Evolutionary conservation across 2,888 invertebrate genomes (phyloP).

Genomic region (Caenorhabditis panamensis): DNA sequence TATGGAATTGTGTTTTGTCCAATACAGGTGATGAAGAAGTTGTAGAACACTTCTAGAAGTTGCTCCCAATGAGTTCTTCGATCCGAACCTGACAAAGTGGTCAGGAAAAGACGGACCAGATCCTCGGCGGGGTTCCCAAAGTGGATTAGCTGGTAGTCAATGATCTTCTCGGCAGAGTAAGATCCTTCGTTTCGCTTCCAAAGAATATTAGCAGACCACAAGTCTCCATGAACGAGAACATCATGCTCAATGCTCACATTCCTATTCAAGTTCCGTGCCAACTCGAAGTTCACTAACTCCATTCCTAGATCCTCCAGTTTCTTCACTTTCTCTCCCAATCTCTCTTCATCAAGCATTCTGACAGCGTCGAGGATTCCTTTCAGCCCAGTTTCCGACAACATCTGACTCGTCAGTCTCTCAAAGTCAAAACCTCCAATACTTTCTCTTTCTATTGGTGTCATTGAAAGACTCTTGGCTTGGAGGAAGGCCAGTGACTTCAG

Average conservation of each 20-base stretch:
- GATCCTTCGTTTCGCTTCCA: slow-evolving; percentile 23
- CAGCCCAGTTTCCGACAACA: slow-evolving; percentile 20
- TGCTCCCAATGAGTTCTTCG: slow-evolving; percentile 42
- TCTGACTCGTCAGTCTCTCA: slow-evolving; percentile 11
- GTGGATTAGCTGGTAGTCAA: slow-evolving; percentile 48
- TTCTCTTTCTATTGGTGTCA: slow-evolving; percentile 24
- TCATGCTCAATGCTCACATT: slow-evolving; percentile 11
- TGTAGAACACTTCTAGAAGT: slow-evolving; percentile 56
- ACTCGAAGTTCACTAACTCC: slow-evolving; percentile 28
- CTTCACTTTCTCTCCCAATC: slow-evolving; percentile 15
- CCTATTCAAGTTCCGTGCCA: slow-evolving; percentile 22
- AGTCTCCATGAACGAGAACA: slow-evolving; percentile 55
- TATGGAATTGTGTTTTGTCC: slow-evolving; percentile 35
- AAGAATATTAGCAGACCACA: slow-evolving; percentile 54
- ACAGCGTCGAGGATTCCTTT: slow-evolving; percentile 16
- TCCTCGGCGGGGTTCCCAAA: slow-evolving; percentile 62
- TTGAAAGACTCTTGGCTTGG: slow-evolving; percentile 30
- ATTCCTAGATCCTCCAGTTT: slow-evolving; percentile 23
- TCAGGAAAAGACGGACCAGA: slow-evolving; percentile 53
- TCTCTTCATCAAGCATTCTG: slow-evolving; percentile 6
- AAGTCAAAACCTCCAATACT: slow-evolving; percentile 34
- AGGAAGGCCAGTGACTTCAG: slow-evolving; percentile 39
- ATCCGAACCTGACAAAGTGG: slow-evolving; percentile 56
- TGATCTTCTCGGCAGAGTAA: slow-evolving; percentile 12
- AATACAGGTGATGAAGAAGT: slow-evolving; percentile 31